Evolutionary conservation across 37 sponge, comb jelly and placozoan species (phyloP).

Genomic region (Agelas oroides): DNA sequence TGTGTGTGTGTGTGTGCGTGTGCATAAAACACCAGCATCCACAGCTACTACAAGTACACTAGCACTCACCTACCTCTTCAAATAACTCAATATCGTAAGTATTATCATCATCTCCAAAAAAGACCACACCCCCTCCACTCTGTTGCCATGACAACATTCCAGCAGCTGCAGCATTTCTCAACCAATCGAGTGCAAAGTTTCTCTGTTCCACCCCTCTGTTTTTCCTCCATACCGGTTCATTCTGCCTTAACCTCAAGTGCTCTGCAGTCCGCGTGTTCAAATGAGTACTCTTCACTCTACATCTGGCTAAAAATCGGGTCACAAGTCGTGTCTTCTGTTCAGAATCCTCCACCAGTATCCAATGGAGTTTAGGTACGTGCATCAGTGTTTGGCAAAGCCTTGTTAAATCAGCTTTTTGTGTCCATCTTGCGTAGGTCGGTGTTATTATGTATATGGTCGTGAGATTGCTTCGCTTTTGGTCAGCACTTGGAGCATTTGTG

Average conservation of each 20-base stretch:
- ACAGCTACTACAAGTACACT: no score
- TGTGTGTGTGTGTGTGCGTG: no score
- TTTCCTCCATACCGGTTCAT: slow-evolving; percentile 80
- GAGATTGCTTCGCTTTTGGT: no score
- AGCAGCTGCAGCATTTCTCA: slow-evolving; percentile 37
- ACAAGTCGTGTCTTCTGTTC: slow-evolving; percentile 81
- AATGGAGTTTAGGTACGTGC: slow-evolving; percentile 85
- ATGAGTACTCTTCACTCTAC: slow-evolving; percentile 22
- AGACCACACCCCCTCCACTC: slow-evolving; percentile 76
- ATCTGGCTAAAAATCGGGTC: slow-evolving; percentile 43
- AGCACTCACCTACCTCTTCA: slow-evolving; percentile 73
- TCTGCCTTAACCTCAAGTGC: slow-evolving; percentile 2
- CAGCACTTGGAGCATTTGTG: no score
- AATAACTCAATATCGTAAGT: slow-evolving; percentile 89
- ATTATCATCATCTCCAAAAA: slow-evolving; percentile 98
- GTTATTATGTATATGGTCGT: slow-evolving; percentile 89
- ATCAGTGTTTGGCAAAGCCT: slow-evolving; percentile 90
- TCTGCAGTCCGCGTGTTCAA: slow-evolving; percentile 41
- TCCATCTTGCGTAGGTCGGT: slow-evolving; percentile 92
- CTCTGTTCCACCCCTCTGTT: slow-evolving; percentile 94
- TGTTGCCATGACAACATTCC: background rate
- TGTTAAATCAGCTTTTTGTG: slow-evolving; percentile 96
- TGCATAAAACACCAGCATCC: no score
- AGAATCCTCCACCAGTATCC: slow-evolving; percentile 96
- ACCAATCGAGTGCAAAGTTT: slow-evolving; percentile 75